Evolutionary conservation across 2,113 vertebrate genomes (phyloP).

Genomic region (Rhagologus leucostigma): DNA sequence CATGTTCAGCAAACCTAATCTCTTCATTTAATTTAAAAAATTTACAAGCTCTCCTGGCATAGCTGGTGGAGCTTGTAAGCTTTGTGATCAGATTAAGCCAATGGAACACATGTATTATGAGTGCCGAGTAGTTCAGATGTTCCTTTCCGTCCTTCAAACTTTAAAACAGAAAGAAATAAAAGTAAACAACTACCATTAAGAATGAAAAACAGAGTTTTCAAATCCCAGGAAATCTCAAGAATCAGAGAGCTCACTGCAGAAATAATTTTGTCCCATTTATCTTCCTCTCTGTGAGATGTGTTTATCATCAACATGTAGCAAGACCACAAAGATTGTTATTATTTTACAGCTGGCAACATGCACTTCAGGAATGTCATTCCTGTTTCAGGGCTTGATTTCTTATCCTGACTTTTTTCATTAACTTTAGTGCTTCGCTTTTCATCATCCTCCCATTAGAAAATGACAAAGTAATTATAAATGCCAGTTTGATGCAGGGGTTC

Average conservation of each 20-base stretch:
- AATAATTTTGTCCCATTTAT: not conserved
- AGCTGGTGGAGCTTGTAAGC: not conserved
- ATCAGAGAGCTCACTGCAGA: not conserved
- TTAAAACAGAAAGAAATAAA: not conserved
- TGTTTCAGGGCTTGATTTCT: not conserved
- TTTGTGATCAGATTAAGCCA: not conserved
- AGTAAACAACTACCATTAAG: not conserved
- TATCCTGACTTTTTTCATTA: not conserved
- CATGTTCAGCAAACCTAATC: not conserved
- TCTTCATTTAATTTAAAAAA: constrained; percentile 7
- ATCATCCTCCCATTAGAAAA: not conserved
- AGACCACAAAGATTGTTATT: not conserved
- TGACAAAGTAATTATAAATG: not conserved
- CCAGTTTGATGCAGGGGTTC: not conserved
- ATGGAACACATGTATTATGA: not conserved
- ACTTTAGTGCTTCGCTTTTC: not conserved
- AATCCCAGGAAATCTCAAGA: not conserved
- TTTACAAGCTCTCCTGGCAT: not conserved
- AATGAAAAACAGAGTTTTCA: not conserved
- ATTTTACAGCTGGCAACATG: not conserved
- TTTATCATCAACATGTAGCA: not conserved
- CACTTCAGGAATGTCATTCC: not conserved
- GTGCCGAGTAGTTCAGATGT: not conserved
- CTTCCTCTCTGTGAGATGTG: not conserved
- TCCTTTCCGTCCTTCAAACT: not conserved